Evolutionary conservation across 2,888 invertebrate genomes (phyloP).

Genomic region (Sesia bembeciformis): DNA sequence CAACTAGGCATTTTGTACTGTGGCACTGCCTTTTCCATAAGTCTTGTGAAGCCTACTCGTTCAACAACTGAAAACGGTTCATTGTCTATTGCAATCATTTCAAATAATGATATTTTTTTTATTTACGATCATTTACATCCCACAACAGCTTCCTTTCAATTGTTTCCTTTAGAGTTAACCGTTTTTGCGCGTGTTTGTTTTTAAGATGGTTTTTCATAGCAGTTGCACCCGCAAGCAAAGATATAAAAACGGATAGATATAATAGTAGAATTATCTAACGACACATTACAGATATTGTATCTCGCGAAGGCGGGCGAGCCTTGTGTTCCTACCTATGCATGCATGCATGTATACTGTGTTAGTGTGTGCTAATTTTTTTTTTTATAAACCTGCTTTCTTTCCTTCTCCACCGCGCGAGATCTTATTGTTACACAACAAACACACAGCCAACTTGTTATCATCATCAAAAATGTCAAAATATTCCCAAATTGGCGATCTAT

Average conservation of each 20-base stretch:
- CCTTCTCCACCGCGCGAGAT: conserved; percentile 11
- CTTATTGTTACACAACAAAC: conserved; percentile 12
- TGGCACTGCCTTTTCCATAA: conserved; percentile 4
- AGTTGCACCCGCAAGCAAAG: conserved; percentile 4
- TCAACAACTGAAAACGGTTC: too few species aligned
- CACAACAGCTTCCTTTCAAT: conserved; percentile 9
- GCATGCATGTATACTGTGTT: too few species aligned
- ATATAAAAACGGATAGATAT: too few species aligned
- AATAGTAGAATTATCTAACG: too few species aligned
- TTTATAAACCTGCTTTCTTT: conserved; percentile 10
- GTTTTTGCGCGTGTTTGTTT: conserved; percentile 13
- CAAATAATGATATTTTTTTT: conserved; percentile 12
- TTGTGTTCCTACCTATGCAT: too few species aligned
- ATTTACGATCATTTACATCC: conserved; percentile 11
- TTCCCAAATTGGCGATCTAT: too few species aligned
- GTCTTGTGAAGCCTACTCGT: conserved; percentile 7
- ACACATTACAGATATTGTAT: too few species aligned
- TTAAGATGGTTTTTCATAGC: conserved; percentile 12
- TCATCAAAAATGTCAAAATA: too few species aligned
- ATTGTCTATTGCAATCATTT: conserved; percentile 12
- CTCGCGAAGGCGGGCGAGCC: too few species aligned
- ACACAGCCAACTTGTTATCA: conserved; percentile 11
- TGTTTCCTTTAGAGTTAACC: conserved; percentile 5
- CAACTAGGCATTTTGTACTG: conserved; percentile 12
- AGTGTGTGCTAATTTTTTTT: too few species aligned